Evolutionary conservation across 2,888 invertebrate species (phyloP).

Genomic region (Abrostola tripartita): DNA sequence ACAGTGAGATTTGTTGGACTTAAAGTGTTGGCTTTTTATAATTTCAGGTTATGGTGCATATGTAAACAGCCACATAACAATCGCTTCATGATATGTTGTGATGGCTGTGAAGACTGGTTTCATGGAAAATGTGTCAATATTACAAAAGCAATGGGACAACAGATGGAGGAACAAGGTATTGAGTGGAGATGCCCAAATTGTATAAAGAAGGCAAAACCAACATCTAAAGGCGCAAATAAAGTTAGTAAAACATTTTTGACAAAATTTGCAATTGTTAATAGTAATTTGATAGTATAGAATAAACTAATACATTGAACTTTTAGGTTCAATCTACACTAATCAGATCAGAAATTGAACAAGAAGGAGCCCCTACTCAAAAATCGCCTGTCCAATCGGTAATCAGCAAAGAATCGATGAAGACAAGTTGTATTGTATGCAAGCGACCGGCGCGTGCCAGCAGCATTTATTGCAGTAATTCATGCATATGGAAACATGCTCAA

Average conservation of each 20-base stretch:
- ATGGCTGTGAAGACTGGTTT: slow-evolving; percentile 98
- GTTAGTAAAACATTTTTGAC: slow-evolving; percentile 51
- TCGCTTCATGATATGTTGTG: slow-evolving; percentile 99
- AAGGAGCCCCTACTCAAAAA: slow-evolving; percentile 40
- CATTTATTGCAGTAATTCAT: slow-evolving; percentile 96
- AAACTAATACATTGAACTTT: neutral
- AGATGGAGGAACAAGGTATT: slow-evolving; percentile 96
- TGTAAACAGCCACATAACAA: slow-evolving; percentile 98
- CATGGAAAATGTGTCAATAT: slow-evolving; percentile 99
- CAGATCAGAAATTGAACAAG: slow-evolving; percentile 58
- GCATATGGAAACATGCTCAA: slow-evolving; percentile 95
- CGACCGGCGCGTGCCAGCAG: slow-evolving; percentile 93
- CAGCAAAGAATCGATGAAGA: slow-evolving; percentile 67
- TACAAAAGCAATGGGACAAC: slow-evolving; percentile 95
- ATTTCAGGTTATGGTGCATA: slow-evolving; percentile 95
- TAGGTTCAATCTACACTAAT: slow-evolving; percentile 56
- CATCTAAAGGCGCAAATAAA: slow-evolving; percentile 67
- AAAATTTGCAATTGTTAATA: too few relatives aligned
- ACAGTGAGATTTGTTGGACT: too few relatives aligned
- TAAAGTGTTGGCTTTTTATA: neutral
- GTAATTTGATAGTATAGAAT: too few relatives aligned
- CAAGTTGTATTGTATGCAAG: slow-evolving; percentile 93
- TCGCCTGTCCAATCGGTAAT: slow-evolving; percentile 33
- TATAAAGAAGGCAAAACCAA: slow-evolving; percentile 86
- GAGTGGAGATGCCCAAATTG: slow-evolving; percentile 97